Evolutionary conservation across 2,113 vertebrate species (phyloP).

Genomic region (Aplodontia rufa): DNA sequence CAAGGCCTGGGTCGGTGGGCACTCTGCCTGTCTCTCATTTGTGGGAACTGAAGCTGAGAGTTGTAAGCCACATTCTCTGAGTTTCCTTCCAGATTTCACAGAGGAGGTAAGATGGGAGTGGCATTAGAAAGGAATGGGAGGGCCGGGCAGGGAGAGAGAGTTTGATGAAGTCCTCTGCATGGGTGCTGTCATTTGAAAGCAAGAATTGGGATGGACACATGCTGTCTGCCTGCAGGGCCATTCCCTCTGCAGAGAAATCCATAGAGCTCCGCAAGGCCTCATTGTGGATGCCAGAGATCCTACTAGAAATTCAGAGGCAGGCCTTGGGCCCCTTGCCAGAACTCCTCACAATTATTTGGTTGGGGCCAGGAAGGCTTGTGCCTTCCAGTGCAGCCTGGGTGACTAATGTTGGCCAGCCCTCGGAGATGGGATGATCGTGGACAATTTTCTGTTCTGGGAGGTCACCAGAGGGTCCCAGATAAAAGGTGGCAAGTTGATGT

Average conservation of each 20-base stretch:
- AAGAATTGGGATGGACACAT: accelerated
- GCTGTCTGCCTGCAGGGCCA: background rate
- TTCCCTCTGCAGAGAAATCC: background rate
- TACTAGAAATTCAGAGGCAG: background rate
- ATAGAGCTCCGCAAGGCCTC: background rate
- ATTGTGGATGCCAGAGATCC: background rate
- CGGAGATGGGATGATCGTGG: background rate
- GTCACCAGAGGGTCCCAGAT: background rate
- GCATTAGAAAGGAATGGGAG: background rate
- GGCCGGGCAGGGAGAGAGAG: no score
- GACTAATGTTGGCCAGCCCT: background rate
- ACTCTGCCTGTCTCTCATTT: background rate
- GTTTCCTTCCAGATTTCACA: background rate
- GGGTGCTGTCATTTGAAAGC: background rate
- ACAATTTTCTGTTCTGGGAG: background rate
- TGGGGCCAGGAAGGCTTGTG: background rate
- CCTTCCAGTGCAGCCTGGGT: background rate
- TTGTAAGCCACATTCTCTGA: background rate
- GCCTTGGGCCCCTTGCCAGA: background rate
- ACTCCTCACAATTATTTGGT: background rate
- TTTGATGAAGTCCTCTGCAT: background rate
- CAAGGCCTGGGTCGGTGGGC: background rate
- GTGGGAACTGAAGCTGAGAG: background rate
- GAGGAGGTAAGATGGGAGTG: background rate
- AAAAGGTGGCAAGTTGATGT: background rate